Evolutionary conservation across 2,113 vertebrate genomes (phyloP), one percentile per base, ranked within the genome.

Genomic region (Dascyllus trimaculatus): DNA sequence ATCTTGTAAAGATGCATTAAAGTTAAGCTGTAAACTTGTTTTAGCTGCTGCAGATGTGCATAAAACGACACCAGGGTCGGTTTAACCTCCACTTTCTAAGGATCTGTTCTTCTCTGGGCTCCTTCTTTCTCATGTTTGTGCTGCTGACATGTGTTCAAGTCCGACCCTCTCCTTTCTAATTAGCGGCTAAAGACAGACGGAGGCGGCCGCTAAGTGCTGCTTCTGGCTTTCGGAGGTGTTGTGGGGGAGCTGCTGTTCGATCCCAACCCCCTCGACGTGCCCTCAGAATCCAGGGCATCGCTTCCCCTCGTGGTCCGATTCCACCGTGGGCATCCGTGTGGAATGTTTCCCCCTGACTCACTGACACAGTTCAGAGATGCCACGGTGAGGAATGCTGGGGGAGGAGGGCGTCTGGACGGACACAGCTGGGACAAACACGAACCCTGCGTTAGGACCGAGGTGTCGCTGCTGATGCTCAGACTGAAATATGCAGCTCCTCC

Each of bases 401-500:
- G 46, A 17, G 26, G 68, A 35, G 67, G 61, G 66, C 9, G 54
- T 38, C 57, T 71, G 72, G 76, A 75, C 19, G 19, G 19, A 80
- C 84, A 87, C 88, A 91, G 90, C 90, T 88, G 87, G 38, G 53
- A 75, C 86, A 91, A 91, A 92, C 85, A 82, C 61, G 63, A 35
- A 65, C 58, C 60, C 71, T 75, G 71, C 43, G 58, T 61, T 5
- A 59, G 26, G 19, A 65, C 21, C 25, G 57, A 45, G 19, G 59
- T 75, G n/a, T 14, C 49, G 22, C 45, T 15, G 25, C 14, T 60
- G 10, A 11, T 22, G 14, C 24, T n/a, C 19, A 49, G 15, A 17
- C 24, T 51, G 24, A 59, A 57, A 43, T 43, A 22, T 46, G 3
- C 11, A 0, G 4, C 2, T 40, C 48, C 22, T 38, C 2, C 48